phyloP scores from a whole-genome alignment of 2,797 vertebrate genomes.

The Astyanax mexicanus region DNA sequence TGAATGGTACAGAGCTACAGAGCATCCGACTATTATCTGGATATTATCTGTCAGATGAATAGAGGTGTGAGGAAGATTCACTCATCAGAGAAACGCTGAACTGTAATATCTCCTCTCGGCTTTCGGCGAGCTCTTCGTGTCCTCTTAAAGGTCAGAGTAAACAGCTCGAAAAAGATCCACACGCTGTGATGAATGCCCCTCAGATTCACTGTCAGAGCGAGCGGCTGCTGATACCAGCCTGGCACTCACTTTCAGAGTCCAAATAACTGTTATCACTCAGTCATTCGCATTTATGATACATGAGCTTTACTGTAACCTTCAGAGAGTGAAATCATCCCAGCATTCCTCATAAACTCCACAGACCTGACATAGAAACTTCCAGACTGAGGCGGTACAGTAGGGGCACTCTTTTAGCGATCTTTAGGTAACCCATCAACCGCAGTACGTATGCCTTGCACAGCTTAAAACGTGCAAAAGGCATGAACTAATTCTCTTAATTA shows the following conservation, averaged over 20 bases:
- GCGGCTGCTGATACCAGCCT: constrained; percentile 16
- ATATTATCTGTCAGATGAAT: constrained; percentile 18
- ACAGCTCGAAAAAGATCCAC: constrained; percentile 3
- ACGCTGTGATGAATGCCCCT: constrained; percentile 33
- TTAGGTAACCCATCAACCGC: no score
- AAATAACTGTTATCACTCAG: constrained; percentile 40
- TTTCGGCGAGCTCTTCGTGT: neutral
- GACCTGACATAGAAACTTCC: no score
- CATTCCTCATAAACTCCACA: constrained; percentile 1
- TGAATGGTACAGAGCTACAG: neutral
- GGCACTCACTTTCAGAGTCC: constrained; percentile 29
- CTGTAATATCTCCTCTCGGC: neutral
- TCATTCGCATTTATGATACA: constrained; percentile 25
- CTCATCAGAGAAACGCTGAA: constrained; percentile 16
- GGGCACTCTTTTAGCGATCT: no score
- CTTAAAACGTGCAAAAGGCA: no score
- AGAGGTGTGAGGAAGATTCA: constrained; percentile 27
- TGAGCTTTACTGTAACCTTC: constrained; percentile 35
- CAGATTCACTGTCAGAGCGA: constrained; percentile 40
- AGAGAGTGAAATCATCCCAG: neutral
- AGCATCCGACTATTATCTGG: constrained; percentile 6
- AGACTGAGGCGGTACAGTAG: no score
- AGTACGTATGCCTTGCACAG: no score
- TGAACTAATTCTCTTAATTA: no score
- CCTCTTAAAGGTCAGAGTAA: constrained; percentile 49